These are phyloP conservation scores for Carassius carassius DNA, from an alignment of 2,113 vertebrate species.

Conservation along the genomic window DNA sequence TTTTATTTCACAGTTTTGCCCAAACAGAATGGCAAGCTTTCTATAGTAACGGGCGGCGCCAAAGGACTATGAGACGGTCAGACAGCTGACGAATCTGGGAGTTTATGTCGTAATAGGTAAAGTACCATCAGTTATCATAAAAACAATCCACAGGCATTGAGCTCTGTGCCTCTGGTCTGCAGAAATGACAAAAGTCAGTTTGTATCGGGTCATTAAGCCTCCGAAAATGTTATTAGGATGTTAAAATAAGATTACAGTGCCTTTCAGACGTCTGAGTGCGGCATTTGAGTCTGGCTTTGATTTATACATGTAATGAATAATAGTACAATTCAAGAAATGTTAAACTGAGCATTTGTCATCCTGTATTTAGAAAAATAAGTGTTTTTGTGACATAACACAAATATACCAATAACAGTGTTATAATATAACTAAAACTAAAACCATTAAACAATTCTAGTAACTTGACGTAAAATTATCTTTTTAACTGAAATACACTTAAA, in stretches of 20 bases:
- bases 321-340: too few relatives aligned
- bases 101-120: conserved; percentile 87
- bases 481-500: too few relatives aligned
- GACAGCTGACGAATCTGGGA: conserved; percentile 79
- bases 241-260: neutral
- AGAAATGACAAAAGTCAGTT: neutral
- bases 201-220: neutral
- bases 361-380: neutral
- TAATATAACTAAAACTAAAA: too few relatives aligned
- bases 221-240: neutral
- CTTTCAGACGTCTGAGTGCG: neutral
- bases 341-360: neutral
- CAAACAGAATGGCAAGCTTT: conserved; percentile 72
- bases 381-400: neutral
- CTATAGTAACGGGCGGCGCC: conserved; percentile 47
- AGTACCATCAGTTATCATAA: conserved; percentile 30
- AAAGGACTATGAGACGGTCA: conserved; percentile 78
- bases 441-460: too few relatives aligned
- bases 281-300: neutral
- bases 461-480: too few relatives aligned
- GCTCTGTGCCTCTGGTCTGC: neutral
- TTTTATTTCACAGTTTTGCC: conserved; percentile 75
- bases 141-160: neutral
- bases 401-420: too few relatives aligned
- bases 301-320: neutral